Conservation (phyloP, 2,888 invertebrate species). For the Hypercompe scribonia region DNA sequence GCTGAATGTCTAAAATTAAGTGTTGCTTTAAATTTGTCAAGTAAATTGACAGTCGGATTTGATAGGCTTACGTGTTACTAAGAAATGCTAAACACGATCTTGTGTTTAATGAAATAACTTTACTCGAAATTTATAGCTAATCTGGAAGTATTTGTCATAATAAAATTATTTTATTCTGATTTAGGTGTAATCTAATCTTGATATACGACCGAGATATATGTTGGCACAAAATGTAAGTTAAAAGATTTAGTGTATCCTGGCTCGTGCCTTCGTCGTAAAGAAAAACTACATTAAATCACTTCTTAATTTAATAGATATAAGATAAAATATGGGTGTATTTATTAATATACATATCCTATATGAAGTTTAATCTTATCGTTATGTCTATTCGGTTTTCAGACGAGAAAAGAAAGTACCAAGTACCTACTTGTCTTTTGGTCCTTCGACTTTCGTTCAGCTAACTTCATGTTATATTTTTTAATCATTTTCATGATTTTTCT, state of each 20-base stretch:
- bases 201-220: background rate
- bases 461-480: background rate
- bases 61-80: slow-evolving; percentile 1
- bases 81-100: slow-evolving; percentile 10
- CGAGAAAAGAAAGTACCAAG: background rate
- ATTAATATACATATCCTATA: background rate
- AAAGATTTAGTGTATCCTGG: background rate
- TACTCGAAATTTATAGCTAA: slow-evolving; percentile 1
- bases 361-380: background rate
- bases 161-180: background rate
- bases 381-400: background rate
- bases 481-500: background rate
- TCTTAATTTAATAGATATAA: background rate
- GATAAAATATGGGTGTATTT: background rate
- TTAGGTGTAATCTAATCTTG: background rate
- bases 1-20: slow-evolving; percentile 25
- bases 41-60: slow-evolving; percentile 13
- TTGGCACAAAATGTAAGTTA: background rate
- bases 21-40: slow-evolving; percentile 17
- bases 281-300: background rate
- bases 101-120: background rate
- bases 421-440: background rate
- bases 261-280: background rate
- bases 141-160: slow-evolving; percentile 8
- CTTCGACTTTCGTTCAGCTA: background rate